Base-by-base conservation (phyloP, 2,888 invertebrate genomes). In the Hypselothyrea guttata region DNA sequence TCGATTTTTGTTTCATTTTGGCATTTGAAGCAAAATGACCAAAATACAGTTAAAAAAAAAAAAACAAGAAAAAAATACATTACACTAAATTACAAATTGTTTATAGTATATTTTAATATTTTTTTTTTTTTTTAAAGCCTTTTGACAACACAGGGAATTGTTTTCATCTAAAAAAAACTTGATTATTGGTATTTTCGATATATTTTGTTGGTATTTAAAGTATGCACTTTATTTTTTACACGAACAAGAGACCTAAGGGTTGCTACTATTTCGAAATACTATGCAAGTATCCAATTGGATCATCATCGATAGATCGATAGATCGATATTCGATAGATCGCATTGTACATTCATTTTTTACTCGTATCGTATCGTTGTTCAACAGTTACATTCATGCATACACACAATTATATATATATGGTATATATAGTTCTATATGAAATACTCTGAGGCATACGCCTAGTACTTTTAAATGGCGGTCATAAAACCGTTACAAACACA, bases 91-190 rank as follows among this genome's bases (percentile, higher is more conserved):
- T 53, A 58, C 54, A 71, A 67, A 52, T 45, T 54, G 42, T 28
- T 40, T n/a, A n/a, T n/a, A n/a, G n/a, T n/a, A n/a, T n/a, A 4
- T 31, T 4, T 13, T 30, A 5, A 5, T n/a, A 8, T 30, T 28
- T 9, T 16, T 16, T 11, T 16, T 47, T 45, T 40, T 47, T 35
- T 40, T 61, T 81, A 82, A 78, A 78, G 82, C 75, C 82, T 60
- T 77, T 82, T 72, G 78, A 81, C 82, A 77, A 75, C 75, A 75
- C 72, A 65, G 68, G 73, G 66, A 71, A 68, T 65, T 74, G 49
- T 53, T 67, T 68, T 58, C 30, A 22, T 22, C 45, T 54, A 48
- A 57, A 59, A 57, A 59, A 48, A 42, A 44, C 35, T 46, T 53
- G 22, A 22, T 22, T 22, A 59, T 56, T 57, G 42, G 31, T 62